phyloP scores from a whole-genome alignment of 2,888 invertebrate genomes.

The Caenorhabditis plicata region DNA sequence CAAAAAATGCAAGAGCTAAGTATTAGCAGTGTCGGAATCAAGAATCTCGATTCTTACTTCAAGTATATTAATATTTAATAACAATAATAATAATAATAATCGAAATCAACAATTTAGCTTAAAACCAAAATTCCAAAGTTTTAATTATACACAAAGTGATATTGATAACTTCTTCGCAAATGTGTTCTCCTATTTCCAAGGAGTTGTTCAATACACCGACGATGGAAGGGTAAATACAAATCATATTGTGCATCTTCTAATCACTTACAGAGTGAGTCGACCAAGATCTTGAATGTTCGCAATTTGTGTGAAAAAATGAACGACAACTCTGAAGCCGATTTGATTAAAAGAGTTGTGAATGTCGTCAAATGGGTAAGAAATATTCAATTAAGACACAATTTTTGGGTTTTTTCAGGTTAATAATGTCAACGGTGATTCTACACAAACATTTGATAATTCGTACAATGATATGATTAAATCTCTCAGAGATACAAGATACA shows the following conservation, averaged over 20 bases:
- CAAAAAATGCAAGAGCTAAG: conserved; percentile 33
- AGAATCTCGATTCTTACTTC: conserved; percentile 32
- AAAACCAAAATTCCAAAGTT: conserved; percentile 32
- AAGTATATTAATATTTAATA: conserved; percentile 12
- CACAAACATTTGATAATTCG: conserved; percentile 32
- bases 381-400: too few species aligned
- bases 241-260: neutral
- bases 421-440: conserved; percentile 18
- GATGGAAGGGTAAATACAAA: conserved; percentile 41
- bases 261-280: conserved; percentile 23
- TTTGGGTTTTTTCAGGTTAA: conserved; percentile 26
- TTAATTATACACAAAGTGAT: conserved; percentile 35
- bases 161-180: conserved; percentile 54
- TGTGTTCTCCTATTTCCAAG: conserved; percentile 42
- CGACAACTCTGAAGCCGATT: conserved; percentile 20
- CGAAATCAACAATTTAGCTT: conserved; percentile 30
- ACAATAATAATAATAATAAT: neutral
- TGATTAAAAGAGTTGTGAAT: conserved; percentile 34
- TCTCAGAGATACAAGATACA: conserved; percentile 12
- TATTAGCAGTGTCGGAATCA: conserved; percentile 31
- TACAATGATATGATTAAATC: conserved; percentile 34
- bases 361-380: conserved; percentile 31
- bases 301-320: conserved; percentile 35
- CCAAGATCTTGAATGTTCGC: conserved; percentile 23
- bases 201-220: conserved; percentile 46